Base-by-base conservation (phyloP, 2,888 invertebrate genomes). In the Scelioninae gen. 1 region DNA sequence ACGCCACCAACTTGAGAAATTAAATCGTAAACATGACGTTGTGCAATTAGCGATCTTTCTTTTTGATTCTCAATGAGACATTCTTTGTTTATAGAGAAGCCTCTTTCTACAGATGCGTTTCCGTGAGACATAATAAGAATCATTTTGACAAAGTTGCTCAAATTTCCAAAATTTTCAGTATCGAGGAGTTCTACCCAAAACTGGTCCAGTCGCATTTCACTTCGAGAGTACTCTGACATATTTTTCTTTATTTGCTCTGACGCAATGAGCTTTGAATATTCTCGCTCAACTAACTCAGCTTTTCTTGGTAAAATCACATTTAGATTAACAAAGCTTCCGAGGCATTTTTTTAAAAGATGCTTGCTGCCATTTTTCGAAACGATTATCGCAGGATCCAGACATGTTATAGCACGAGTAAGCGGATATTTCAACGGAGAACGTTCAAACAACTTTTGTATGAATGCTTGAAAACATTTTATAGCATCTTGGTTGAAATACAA, bases 1-100 rank as follows among this genome's bases (percentile, higher is more conserved):
- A 85, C 55, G 10, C 82, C 84, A 15, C 80, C 83, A n/a, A 56
- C 63, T 4, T 66, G 49, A 16, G 38, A 45, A 31, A 86, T 78
- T 47, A 66, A 81, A 72, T 86, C 84, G 65, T 84, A 83, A 11
- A 85, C 34, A 9, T 9, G 5, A 7, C 34, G 5, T 34, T 34
- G 34, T 7, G 34, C 34, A 34, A 34, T 34, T 9, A 34, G 9
- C 5, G 34, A 34, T 7, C 9, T 34, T 34, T 34, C 9, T 34
- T 7, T 7, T 7, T 76, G 71, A 68, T 86, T 87, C 34, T 84
- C 86, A 29, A 85, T 63, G 11, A 86, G 53, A 51, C 84, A 84
- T 65, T 86, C 83, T 66, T 82, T 80, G 62, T 85, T 86, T 4
- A 84, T 49, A 0, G 85, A 85, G 60, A 86, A 86, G 4, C 84